Conservation (phyloP, 2,797 vertebrate genomes). For the Phalloptychus januarius region DNA sequence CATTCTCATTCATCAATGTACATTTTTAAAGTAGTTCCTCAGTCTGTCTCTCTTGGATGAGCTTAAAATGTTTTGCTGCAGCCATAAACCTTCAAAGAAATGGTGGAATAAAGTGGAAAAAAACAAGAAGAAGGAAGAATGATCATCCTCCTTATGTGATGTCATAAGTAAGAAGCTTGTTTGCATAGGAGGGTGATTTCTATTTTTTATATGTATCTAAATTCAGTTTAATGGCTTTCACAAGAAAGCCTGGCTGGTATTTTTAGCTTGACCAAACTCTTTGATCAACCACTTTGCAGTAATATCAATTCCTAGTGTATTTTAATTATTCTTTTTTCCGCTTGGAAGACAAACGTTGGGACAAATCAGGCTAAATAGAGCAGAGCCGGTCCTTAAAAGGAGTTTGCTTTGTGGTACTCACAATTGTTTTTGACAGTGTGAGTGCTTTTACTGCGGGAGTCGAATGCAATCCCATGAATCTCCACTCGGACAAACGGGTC, state of each 20-base stretch:
- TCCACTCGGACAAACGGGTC: conserved; percentile 84
- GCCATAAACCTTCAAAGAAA: background rate
- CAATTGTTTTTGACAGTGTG: conserved; percentile 83
- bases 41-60: background rate
- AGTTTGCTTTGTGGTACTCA: conserved; percentile 57
- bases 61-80: background rate
- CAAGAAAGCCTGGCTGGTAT: background rate
- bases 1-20: background rate
- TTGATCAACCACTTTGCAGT: background rate
- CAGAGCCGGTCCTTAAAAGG: conserved; percentile 5
- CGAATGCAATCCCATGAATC: conserved; percentile 81
- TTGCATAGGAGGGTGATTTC: background rate
- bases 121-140: background rate
- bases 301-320: background rate
- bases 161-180: background rate
- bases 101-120: background rate
- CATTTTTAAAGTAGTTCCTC: background rate
- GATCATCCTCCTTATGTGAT: background rate
- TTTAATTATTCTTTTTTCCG: background rate
- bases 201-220: background rate
- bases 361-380: conserved; percentile 8
- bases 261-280: background rate
- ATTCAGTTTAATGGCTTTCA: background rate
- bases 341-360: conserved; percentile 14
- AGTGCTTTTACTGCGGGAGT: conserved; percentile 78